phyloP scores from a whole-genome alignment of 2,888 invertebrate species.

The Chrysolina americana region DNA sequence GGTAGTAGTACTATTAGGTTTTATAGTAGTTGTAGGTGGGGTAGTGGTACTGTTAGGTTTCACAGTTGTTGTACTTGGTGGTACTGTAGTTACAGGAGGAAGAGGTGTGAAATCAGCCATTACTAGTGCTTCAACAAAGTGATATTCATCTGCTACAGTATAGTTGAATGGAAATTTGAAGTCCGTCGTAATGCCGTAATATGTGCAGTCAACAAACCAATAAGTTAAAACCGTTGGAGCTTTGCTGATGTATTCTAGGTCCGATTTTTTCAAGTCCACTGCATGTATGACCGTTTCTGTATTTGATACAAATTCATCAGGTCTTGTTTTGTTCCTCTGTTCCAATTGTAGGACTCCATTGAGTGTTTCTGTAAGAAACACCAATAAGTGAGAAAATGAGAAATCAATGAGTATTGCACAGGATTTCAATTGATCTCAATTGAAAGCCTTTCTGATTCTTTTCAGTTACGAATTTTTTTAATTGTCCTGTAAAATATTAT shows the following conservation, averaged over 20 bases:
- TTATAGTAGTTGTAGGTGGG: constrained; percentile 44
- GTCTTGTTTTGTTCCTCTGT: constrained; percentile 75
- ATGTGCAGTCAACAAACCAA: constrained; percentile 87
- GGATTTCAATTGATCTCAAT: no score
- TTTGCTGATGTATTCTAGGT: constrained; percentile 74
- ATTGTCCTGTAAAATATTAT: no score
- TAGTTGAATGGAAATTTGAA: constrained; percentile 78
- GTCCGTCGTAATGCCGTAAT: constrained; percentile 77
- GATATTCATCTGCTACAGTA: constrained; percentile 73
- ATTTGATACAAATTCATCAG: constrained; percentile 77
- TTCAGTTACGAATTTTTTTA: no score
- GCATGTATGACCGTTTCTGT: constrained; percentile 73
- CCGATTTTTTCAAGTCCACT: constrained; percentile 75
- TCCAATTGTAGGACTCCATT: constrained; percentile 78
- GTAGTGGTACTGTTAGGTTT: constrained; percentile 38
- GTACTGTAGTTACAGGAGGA: constrained; percentile 65
- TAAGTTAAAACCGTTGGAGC: constrained; percentile 76
- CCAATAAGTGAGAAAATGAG: constrained; percentile 31
- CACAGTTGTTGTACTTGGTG: constrained; percentile 62
- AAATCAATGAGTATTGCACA: constrained; percentile 22
- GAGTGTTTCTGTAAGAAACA: constrained; percentile 73
- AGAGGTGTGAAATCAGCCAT: constrained; percentile 79
- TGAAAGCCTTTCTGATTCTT: no score
- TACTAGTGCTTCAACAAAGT: constrained; percentile 80
- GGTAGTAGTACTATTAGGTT: constrained; percentile 47